Evolutionary conservation across 2,888 invertebrate species (phyloP), one percentile per base, ranked within the genome.

Genomic region (Athrips mouffetella): DNA sequence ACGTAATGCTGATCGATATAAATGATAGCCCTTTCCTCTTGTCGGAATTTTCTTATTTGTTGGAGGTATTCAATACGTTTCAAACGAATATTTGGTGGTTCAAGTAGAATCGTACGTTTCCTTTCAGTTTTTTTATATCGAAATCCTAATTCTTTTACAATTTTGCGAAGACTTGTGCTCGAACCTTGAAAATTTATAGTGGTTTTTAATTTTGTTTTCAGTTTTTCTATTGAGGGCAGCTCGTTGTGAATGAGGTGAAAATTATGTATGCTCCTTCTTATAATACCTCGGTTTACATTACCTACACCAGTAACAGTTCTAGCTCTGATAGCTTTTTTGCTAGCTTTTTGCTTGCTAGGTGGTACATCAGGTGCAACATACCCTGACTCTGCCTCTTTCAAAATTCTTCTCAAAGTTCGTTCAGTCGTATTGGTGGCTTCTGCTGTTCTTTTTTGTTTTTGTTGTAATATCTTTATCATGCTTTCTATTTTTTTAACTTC

Each of bases 231-330:
- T 5, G 67, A 62, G 1, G 55, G 55, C 5, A 55, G 20, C 35
- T 53, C 50, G 23, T 52, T 54, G 1, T 49, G 23, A 11, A 35
- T 50, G 3, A 35, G 7, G 16, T 57, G 51, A 33, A 51, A 69
- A 49, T 65, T 69, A 31, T 71, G 65, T 5, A 70, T 57, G 25
- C 58, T 60, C 15, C 63, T 61, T 54, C 59, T 68, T 16, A 70
- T 63, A 0, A 66, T 62, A 2, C 60, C 57, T 51, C 62, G 58
- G 39, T 66, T 60, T 40, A 67, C 67, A 25, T 47, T 57, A 30
- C 66, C 63, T 2, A 66, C 56, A 1, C 45, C 58, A 2, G 65
- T 69, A 0, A 68, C 51, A 11, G 48, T 52, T 47, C 59, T 63
- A n/a, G n/a, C n/a, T n/a, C n/a, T n/a, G n/a, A n/a, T n/a, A n/a